Percentiles rank a stretch among this genome's conserved stretches.
These are phyloP conservation scores for Monopis laevigella DNA, from an alignment of 2,888 invertebrate species.

Conservation along the genomic window DNA sequence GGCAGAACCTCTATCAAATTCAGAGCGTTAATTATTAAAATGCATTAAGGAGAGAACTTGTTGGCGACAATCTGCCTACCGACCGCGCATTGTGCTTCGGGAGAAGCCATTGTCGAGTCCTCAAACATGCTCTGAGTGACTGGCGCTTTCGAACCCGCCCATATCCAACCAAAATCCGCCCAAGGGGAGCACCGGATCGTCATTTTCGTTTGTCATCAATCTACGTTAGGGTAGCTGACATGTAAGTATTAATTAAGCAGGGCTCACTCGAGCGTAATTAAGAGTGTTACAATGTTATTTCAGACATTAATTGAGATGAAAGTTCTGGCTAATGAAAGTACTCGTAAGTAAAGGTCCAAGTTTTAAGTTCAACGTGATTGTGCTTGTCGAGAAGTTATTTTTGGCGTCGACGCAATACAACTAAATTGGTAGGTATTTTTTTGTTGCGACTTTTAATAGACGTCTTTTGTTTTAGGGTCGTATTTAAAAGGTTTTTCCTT, in stretches of 20 bases:
- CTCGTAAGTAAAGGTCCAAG: conserved; percentile 3
- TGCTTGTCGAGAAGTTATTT: neutral
- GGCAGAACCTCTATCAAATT: too few relatives aligned
- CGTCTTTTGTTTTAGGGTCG: too few relatives aligned
- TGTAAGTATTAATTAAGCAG: conserved; percentile 67
- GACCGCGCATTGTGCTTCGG: conserved; percentile 38
- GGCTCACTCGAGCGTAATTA: conserved; percentile 64
- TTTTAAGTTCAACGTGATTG: conserved; percentile 7
- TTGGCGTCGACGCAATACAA: too few relatives aligned
- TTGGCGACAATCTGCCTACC: conserved; percentile 46
- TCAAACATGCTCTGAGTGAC: conserved; percentile 30
- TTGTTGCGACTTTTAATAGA: too few relatives aligned
- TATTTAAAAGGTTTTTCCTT: too few relatives aligned
- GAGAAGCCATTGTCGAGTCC: conserved; percentile 38
- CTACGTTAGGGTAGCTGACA: conserved; percentile 63
- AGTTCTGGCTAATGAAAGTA: conserved; percentile 61
- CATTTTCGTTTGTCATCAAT: conserved; percentile 67
- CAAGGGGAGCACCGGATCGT: conserved; percentile 52
- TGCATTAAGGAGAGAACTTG: conserved; percentile 53
- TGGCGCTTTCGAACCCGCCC: conserved; percentile 44
- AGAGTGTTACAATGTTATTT: conserved; percentile 66
- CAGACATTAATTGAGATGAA: conserved; percentile 67
- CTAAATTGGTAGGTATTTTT: too few relatives aligned
- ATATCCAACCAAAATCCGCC: conserved; percentile 40
- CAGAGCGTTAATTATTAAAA: conserved; percentile 60